Evolutionary conservation across 2,113 vertebrate species (phyloP).

Genomic region (Aptenodytes forsteri): DNA sequence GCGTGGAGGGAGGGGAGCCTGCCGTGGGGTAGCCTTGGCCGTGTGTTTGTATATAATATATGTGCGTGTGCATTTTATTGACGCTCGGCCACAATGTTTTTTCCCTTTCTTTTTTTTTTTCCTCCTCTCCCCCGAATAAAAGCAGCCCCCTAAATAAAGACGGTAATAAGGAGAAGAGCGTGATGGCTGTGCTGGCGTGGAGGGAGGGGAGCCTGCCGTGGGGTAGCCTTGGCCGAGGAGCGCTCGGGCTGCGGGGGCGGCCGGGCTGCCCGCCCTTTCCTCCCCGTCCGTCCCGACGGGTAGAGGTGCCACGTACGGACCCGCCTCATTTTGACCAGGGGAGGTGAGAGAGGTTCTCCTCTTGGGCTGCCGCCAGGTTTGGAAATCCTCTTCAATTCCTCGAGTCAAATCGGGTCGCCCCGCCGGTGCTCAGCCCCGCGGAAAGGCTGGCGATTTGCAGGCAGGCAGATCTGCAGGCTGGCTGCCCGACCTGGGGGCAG

Average conservation of each 20-base stretch:
- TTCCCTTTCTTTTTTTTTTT: not conserved
- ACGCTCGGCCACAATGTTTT: not conserved
- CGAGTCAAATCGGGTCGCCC: not conserved
- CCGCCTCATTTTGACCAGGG: not conserved
- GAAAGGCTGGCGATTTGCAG: not conserved
- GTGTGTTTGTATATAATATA: not conserved
- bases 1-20: no score
- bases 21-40: no score
- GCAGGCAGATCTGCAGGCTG: no score
- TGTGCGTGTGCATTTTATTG: conserved; percentile 7
- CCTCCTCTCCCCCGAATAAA: not conserved
- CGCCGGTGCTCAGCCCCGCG: not conserved
- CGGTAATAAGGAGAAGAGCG: not conserved
- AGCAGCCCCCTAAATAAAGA: conserved; percentile 34
- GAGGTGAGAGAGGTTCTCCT: not conserved
- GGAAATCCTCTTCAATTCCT: not conserved
- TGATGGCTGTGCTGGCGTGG: not conserved
- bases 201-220: not conserved
- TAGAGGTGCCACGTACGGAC: not conserved
- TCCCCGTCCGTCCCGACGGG: not conserved
- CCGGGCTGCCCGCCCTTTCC: not conserved
- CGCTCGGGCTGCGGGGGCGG: not conserved
- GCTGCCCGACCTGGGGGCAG: not conserved
- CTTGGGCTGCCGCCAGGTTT: not conserved
- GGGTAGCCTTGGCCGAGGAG: not conserved